phyloP scores from a whole-genome alignment of 2,888 invertebrate genomes.

The Labia minor region DNA sequence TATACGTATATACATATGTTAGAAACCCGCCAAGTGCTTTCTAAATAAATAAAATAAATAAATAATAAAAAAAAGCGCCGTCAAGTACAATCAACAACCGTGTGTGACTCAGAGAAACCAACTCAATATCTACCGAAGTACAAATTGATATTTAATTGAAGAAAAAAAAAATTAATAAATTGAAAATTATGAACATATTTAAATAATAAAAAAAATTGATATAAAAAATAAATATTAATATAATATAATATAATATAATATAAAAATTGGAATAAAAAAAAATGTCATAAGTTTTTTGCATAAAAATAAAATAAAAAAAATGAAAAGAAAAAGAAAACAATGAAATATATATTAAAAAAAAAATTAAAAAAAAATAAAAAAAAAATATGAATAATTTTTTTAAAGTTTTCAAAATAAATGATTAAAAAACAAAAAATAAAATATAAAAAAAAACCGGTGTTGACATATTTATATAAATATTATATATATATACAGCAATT shows the following conservation, averaged over 20 bases:
- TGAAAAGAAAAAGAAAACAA: too few relatives aligned
- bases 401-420: neutral
- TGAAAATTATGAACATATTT: too few relatives aligned
- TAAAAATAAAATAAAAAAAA: neutral
- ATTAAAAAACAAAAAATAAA: too few relatives aligned
- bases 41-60: neutral
- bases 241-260: too few relatives aligned
- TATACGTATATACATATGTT: too few relatives aligned
- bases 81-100: conserved; percentile 1
- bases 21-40: neutral
- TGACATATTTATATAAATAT: conserved; percentile 13
- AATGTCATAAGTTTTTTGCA: neutral
- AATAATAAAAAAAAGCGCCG: neutral
- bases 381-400: neutral
- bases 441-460: neutral
- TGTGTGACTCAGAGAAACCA: conserved; percentile 13
- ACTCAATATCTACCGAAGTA: conserved; percentile 13
- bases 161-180: neutral
- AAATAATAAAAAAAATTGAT: neutral
- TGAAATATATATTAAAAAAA: neutral
- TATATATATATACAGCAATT: conserved; percentile 13
- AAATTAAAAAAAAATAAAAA: too few relatives aligned
- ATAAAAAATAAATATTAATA: neutral
- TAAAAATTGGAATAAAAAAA: neutral
- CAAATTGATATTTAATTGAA: neutral